Evolutionary conservation across 2,888 invertebrate species (phyloP).

Genomic region (Diarsia brunnea): DNA sequence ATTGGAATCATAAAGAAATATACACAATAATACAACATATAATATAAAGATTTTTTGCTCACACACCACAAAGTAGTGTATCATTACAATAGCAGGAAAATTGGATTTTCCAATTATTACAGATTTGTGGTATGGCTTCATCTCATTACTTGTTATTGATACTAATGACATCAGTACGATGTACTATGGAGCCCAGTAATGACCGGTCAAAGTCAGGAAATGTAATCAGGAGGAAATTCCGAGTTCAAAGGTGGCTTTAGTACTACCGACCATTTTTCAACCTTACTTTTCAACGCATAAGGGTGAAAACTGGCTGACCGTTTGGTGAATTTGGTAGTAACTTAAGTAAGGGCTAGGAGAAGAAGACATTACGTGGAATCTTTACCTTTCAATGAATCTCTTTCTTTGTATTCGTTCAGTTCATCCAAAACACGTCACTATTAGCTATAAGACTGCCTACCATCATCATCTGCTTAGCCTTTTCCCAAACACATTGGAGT

Average conservation of each 20-base stretch:
- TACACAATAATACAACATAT: neutral
- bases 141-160: constrained; percentile 35
- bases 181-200: constrained; percentile 1
- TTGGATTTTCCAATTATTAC: constrained; percentile 28
- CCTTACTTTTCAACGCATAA: too few relatives aligned
- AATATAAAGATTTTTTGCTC: neutral
- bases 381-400: too few relatives aligned
- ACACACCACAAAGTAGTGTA: neutral
- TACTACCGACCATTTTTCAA: too few relatives aligned
- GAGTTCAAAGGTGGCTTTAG: constrained; percentile 14
- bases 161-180: constrained; percentile 37
- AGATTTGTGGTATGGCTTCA: constrained; percentile 45
- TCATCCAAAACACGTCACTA: too few relatives aligned
- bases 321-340: too few relatives aligned
- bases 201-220: constrained; percentile 30
- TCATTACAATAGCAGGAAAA: constrained; percentile 27
- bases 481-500: too few relatives aligned
- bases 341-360: too few relatives aligned
- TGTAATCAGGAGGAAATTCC: constrained; percentile 24
- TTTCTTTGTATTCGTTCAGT: too few relatives aligned
- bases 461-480: too few relatives aligned
- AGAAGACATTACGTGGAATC: too few relatives aligned
- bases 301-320: too few relatives aligned
- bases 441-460: too few relatives aligned
- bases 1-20: neutral